Evolutionary conservation across 2,113 vertebrate genomes (phyloP).

Genomic region (Eulacestoma nigropectus): DNA sequence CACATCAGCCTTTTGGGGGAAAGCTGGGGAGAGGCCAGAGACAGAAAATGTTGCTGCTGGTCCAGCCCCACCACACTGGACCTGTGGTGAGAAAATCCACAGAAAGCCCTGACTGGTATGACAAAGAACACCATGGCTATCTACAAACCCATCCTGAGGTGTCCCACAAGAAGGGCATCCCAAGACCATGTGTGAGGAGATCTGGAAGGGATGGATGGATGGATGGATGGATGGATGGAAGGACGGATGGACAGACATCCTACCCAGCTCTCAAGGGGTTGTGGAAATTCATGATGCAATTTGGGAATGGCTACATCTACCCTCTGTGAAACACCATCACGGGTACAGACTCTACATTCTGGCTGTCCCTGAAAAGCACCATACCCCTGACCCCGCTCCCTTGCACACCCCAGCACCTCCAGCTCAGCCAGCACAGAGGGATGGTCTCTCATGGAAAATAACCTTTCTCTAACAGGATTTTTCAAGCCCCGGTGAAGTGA

Average conservation of each 20-base stretch:
- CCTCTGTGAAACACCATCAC: rapidly evolving
- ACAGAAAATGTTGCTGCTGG: not conserved
- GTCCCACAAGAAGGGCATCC: not conserved
- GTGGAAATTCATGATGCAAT: rapidly evolving
- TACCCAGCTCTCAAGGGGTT: not conserved
- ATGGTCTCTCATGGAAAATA: not conserved
- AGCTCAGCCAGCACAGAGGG: rapidly evolving
- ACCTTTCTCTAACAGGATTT: not conserved
- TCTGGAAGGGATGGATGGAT: not conserved
- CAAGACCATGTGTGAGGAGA: rapidly evolving
- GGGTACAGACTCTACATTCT: rapidly evolving
- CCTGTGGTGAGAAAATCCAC: not conserved
- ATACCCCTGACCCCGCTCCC: rapidly evolving
- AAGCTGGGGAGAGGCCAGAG: not conserved
- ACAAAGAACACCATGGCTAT: not conserved
- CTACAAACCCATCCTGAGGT: not conserved
- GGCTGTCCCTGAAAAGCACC: not conserved
- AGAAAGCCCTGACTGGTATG: not conserved
- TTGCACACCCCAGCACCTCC: not conserved
- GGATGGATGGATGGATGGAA: not conserved
- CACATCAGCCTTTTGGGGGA: not conserved
- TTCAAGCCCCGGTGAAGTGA: not conserved
- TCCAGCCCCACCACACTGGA: not conserved
- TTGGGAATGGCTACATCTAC: not conserved
- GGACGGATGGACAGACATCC: not conserved